Percentiles rank a stretch among this genome's conserved stretches.
Evolutionary conservation across 1,140 invertebrate species (phyloP).

Genomic region (Drosophila repleta): DNA sequence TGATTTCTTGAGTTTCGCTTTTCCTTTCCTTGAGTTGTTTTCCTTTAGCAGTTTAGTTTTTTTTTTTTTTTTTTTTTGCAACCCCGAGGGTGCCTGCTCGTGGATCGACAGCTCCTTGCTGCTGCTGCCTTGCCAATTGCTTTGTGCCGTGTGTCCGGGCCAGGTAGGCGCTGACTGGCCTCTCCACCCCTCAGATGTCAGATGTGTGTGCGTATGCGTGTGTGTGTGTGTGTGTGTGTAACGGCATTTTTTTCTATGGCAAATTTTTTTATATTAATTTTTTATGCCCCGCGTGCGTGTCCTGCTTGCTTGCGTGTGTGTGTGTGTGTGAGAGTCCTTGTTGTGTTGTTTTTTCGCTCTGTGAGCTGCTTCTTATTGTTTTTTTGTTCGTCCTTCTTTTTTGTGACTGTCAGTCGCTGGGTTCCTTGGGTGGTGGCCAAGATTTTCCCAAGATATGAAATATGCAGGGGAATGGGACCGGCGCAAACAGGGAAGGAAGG

Average conservation of each 20-base stretch:
- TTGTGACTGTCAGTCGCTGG: conserved; percentile 45
- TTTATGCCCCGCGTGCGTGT: conserved; percentile 75
- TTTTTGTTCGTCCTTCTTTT: conserved; percentile 39
- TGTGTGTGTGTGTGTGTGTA: conserved; percentile 49
- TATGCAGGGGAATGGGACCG: conserved; percentile 16
- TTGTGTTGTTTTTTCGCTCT: conserved; percentile 28
- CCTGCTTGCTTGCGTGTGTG: conserved; percentile 25
- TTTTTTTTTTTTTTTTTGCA: conserved; percentile 46
- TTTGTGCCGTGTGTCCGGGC: conserved; percentile 22
- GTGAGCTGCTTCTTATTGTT: conserved; percentile 57
- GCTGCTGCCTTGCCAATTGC: conserved; percentile 15
- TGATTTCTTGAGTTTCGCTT: conserved; percentile 22
- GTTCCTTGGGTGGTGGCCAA: conserved; percentile 77
- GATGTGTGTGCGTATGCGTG: conserved; percentile 25
- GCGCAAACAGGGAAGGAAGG: background rate
- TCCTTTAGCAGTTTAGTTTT: conserved; percentile 16
- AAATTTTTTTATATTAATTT: conserved; percentile 82
- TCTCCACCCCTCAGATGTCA: background rate
- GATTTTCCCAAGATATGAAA: conserved; percentile 83
- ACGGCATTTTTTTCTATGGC: conserved; percentile 82
- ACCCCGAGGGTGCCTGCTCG: conserved; percentile 44
- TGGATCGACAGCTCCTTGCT: conserved; percentile 24
- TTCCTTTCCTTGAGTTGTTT: conserved; percentile 42
- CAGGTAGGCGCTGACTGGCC: conserved; percentile 55
- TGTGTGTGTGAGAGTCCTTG: conserved; percentile 38